phyloP scores from a whole-genome alignment of 2,113 vertebrate species.

The Pseudorectes ferrugineus region DNA sequence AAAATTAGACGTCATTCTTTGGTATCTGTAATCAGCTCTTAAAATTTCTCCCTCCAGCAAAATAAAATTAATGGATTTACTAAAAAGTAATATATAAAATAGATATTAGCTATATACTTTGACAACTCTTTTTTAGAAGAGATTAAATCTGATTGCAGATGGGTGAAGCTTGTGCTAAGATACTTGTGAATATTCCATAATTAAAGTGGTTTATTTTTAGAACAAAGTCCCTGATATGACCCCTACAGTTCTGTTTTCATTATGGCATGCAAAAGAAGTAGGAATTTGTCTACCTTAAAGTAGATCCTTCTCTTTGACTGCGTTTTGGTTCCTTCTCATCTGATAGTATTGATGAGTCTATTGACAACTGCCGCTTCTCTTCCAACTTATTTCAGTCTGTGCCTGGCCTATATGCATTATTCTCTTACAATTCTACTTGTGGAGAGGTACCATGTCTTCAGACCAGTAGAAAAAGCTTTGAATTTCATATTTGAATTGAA shows the following conservation, averaged over 20 bases:
- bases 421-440: not conserved
- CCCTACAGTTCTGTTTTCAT: not conserved
- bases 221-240: not conserved
- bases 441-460: not conserved
- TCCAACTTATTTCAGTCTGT: not conserved
- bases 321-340: not conserved
- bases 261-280: not conserved
- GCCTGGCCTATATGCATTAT: not conserved
- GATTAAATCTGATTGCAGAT: not conserved
- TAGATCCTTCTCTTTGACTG: not conserved
- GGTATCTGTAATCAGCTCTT: not conserved
- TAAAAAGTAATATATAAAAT: not conserved
- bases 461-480: not conserved
- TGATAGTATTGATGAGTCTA: not conserved
- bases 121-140: not conserved
- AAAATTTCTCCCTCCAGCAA: not conserved
- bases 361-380: not conserved
- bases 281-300: not conserved
- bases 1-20: not conserved
- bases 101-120: not conserved
- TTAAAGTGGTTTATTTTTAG: not conserved
- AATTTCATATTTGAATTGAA: not conserved
- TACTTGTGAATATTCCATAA: not conserved
- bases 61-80: not conserved
- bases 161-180: not conserved